Evolutionary conservation across 2,113 vertebrate genomes (phyloP).

Genomic region (Limanda limanda): DNA sequence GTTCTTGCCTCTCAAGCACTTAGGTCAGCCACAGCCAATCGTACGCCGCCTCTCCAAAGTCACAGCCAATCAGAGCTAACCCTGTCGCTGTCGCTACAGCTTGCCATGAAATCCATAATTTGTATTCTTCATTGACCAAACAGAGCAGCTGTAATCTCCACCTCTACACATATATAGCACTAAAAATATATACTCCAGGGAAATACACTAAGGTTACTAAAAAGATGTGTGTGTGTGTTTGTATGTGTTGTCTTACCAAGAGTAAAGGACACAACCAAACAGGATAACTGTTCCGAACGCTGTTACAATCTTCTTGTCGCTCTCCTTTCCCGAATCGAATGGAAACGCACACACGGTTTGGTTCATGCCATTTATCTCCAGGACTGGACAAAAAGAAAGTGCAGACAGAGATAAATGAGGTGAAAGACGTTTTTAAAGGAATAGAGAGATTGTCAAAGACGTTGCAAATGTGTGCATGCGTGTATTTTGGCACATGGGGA

Average conservation of each 20-base stretch:
- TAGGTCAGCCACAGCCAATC: conserved; percentile 46
- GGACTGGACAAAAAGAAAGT: conserved; percentile 61
- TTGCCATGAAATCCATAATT: conserved; percentile 12
- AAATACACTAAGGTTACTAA: background rate
- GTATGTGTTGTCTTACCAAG: conserved; percentile 84
- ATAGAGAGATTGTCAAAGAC: background rate
- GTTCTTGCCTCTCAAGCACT: conserved; percentile 31
- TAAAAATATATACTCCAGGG: background rate
- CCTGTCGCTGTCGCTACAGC: conserved; percentile 30
- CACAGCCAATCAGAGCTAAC: conserved; percentile 54
- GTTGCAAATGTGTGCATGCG: background rate
- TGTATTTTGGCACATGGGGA: conserved; percentile 25
- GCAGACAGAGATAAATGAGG: conserved; percentile 40
- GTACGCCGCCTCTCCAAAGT: conserved; percentile 19
- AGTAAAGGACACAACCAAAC: conserved; percentile 92
- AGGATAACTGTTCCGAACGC: conserved; percentile 87
- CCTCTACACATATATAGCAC: background rate
- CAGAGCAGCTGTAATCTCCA: background rate
- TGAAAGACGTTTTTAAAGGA: background rate
- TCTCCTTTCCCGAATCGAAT: conserved; percentile 85
- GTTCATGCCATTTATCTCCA: conserved; percentile 81
- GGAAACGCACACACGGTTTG: conserved; percentile 89
- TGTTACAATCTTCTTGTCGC: conserved; percentile 90
- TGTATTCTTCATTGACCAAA: background rate
- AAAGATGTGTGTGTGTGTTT: conserved; percentile 1